Conservation (phyloP, 2,113 vertebrate genomes). For the Taxidea taxus region DNA sequence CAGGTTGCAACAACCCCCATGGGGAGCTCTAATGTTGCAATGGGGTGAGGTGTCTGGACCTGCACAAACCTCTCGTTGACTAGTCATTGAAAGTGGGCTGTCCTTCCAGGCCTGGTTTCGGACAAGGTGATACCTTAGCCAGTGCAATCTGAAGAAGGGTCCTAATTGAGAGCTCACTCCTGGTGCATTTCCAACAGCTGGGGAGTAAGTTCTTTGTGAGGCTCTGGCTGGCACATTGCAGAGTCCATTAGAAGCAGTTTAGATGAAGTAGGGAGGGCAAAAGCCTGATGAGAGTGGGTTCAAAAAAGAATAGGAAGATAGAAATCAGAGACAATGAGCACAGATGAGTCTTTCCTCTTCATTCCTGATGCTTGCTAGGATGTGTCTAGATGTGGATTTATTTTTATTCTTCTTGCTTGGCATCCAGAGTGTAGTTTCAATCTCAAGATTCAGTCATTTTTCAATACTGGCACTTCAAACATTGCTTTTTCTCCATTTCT, state of each 20-base stretch:
- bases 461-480: not conserved
- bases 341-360: not conserved
- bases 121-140: not conserved
- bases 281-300: not conserved
- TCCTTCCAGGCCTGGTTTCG: not conserved
- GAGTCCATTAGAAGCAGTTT: not conserved
- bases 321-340: not conserved
- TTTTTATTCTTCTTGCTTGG: conserved; percentile 33
- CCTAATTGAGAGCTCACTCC: not conserved
- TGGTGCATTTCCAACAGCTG: not conserved
- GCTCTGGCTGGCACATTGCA: not conserved
- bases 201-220: not conserved
- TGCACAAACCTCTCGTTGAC: not conserved
- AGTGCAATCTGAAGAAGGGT: not conserved
- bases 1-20: not conserved
- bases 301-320: not conserved
- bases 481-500: not conserved
- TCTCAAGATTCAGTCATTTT: conserved; percentile 22
- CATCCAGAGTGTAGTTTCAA: not conserved
- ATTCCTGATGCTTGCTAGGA: not conserved
- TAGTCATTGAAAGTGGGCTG: not conserved
- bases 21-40: not conserved
- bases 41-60: not conserved
- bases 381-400: not conserved
- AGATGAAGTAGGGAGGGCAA: not conserved